Base-by-base conservation (phyloP, 64 coral and sea anemone species). In the Stichodactyla helianthus region DNA sequence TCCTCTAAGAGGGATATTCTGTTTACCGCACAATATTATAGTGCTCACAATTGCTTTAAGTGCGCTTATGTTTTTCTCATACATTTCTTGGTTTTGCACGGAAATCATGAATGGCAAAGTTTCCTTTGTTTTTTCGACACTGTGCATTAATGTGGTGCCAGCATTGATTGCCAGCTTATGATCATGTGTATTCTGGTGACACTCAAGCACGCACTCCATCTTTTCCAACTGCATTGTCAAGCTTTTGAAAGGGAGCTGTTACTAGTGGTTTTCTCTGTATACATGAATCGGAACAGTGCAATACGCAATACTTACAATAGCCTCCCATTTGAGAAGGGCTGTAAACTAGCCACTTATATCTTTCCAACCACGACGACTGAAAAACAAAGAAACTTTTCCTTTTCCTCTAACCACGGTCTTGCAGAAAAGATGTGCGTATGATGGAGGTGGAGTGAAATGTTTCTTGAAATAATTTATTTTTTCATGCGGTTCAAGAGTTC, bases 341-440 rank as follows among this genome's bases (percentile, higher is more conserved):
- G 78, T 65, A 81, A 55, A 88, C 87, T 81, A 88, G 77, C 87
- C 87, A 88, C 87, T 6, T 82, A 53, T 61, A 82, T 60, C 35
- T 88, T 65, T 82, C 77, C 87, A 88, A 88, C 87, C 87, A 88
- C 26, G 78, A 88, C 54, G 87, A 60, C 62, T 88, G 77, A 80
- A 88, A 88, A 63, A 88, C 87, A 88, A 88, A n/a, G n/a, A n/a
- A n/a, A n/a, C 77, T 87, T 88, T 79, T 88, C 87, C 35, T 82
- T 88, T 88, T 52, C 87, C 87, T 77, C 79, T 88, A 62, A 64
- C 52, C 87, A 88, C 87, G 26, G 78, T 88, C 53, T 55, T 88
- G 87, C 28, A 82, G 7, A 88, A 82, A 82, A 88, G 63, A 86
- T 19, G 54, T 88, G 12, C 19, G 62, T 88, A 82, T 82, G 77